A percentile compares a stretch with the other conserved stretches of the same genome.
These are phyloP conservation scores for Trisateles emortualis DNA, from an alignment of 2,888 invertebrate species.

Conservation along the genomic window DNA sequence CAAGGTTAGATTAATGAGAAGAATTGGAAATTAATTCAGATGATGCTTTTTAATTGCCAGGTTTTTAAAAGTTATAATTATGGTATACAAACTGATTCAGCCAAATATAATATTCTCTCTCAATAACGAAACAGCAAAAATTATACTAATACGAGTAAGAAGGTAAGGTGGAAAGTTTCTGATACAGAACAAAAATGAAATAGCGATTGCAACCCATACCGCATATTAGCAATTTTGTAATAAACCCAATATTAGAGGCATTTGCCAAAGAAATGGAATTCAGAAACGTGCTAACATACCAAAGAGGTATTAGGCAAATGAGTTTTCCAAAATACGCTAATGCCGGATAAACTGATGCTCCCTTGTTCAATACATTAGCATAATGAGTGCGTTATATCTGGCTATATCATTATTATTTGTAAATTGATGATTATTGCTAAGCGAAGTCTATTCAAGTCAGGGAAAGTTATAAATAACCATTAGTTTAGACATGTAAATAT, in stretches of 20 bases:
- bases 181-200: too few species aligned
- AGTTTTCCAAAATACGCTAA: constrained; percentile 1
- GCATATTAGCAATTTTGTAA: too few species aligned
- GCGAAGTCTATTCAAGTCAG: constrained; percentile 15
- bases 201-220: too few species aligned
- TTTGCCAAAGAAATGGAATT: neutral
- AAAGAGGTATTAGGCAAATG: neutral
- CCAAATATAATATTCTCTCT: too few species aligned
- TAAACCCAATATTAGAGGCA: neutral
- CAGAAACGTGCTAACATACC: neutral
- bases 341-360: neutral
- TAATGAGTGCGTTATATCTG: neutral
- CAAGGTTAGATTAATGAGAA: too few species aligned
- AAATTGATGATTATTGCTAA: neutral
- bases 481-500: constrained; percentile 17
- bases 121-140: too few species aligned
- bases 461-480: constrained; percentile 14
- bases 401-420: neutral
- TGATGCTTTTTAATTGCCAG: too few species aligned
- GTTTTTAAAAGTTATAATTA: too few species aligned
- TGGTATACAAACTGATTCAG: too few species aligned
- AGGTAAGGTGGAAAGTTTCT: too few species aligned
- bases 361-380: neutral
- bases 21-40: too few species aligned
- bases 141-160: too few species aligned